Evolutionary conservation across 2,888 invertebrate species (phyloP).

Genomic region (Limnephilus lunatus): DNA sequence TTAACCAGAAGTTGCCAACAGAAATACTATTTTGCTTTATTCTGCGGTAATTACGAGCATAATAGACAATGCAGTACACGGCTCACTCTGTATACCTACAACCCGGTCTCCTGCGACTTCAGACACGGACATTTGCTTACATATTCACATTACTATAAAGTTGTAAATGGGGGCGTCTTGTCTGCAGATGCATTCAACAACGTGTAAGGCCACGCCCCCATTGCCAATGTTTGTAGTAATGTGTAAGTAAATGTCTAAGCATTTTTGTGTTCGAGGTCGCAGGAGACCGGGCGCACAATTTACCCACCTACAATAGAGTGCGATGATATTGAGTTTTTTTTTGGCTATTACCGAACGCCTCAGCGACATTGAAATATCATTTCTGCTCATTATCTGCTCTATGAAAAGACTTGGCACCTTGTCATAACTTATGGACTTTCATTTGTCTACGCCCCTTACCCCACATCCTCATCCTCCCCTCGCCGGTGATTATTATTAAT

Average conservation of each 20-base stretch:
- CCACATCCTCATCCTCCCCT: not conserved
- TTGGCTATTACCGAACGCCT: not conserved
- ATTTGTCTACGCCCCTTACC: not conserved
- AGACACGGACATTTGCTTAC: too few species aligned
- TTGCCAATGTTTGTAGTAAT: too few species aligned
- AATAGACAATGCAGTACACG: not conserved
- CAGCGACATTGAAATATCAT: not conserved
- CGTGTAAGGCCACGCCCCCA: too few species aligned
- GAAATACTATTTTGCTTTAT: not conserved
- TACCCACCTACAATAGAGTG: not conserved
- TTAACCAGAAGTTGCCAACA: not conserved
- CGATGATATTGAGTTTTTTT: not conserved
- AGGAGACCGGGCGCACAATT: too few species aligned
- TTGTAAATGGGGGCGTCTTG: too few species aligned
- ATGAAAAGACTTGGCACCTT: constrained; percentile 16
- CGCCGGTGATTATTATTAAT: not conserved
- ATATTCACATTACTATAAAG: too few species aligned
- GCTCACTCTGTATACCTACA: not conserved
- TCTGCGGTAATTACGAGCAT: not conserved
- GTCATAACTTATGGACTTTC: not conserved
- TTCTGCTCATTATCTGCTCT: constrained; percentile 2
- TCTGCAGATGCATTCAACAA: too few species aligned
- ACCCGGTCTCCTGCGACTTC: too few species aligned
- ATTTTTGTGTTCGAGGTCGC: too few species aligned
- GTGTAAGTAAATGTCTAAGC: too few species aligned